Evolutionary conservation across 1,140 invertebrate genomes (phyloP), one percentile per base, ranked within the genome.

Genomic region (Samia ricini): DNA sequence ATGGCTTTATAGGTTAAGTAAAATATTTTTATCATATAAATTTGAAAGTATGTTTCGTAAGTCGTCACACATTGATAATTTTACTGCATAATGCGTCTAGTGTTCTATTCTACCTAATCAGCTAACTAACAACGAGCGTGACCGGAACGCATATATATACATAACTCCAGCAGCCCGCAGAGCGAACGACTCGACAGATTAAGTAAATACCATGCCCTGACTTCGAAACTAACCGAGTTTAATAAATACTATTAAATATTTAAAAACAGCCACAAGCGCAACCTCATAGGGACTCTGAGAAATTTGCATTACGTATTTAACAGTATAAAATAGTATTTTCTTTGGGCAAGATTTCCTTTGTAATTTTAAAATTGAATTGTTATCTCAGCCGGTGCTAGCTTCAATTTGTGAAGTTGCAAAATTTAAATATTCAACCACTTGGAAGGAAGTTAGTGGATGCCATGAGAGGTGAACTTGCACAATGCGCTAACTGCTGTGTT

Each of bases 391-490:
- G 48, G 22, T 64, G 65, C 66, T 73, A 66, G 64, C 72, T 63
- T 62, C 68, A 72, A 77, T 77, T 68, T 68, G 57, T 52, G 19
- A 57, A 71, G 70, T 74, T 72, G 68, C 71, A 66, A 64, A 68
- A 72, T 76, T 72, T 72, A 77, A 75, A 77, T 68, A 76, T 73
- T 63, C 67, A 68, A 68, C 66, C 71, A 68, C 69, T 66, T 69
- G 64, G 59, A 60, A 52, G 64, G 59, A 60, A 52, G 59, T 33
- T 29, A 29, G 29, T 56, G 54, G 51, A 20, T 51, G 70, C 63
- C 54, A 62, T 63, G 63, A 61, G 62, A 63, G 59, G 58, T 52
- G 51, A 71, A 72, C 70, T 71, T 64, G 66, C 33, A 60, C 71
- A 66, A 71, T 71, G 71, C 68, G 66, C 69, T 71, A 75, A 77